Evolutionary conservation across 2,113 vertebrate genomes (phyloP).

Genomic region (Pycnonotus jocosus): DNA sequence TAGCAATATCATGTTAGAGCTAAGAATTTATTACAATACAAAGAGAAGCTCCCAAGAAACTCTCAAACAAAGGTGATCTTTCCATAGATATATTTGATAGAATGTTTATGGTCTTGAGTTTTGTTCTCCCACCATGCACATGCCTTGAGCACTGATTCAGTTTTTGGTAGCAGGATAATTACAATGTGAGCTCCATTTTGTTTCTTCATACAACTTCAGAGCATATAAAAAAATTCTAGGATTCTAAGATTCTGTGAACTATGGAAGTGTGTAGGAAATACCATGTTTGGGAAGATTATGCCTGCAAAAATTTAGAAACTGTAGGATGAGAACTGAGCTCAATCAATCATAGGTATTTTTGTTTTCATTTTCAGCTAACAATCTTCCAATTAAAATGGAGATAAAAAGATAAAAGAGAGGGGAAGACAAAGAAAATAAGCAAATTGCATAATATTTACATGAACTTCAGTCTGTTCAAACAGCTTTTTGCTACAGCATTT

Average conservation of each 20-base stretch:
- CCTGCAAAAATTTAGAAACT: not conserved
- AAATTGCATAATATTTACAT: not conserved
- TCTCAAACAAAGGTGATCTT: not conserved
- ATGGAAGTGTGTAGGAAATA: not conserved
- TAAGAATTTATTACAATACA: not conserved
- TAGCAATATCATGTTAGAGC: not conserved
- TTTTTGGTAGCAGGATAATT: not conserved
- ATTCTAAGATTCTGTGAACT: not conserved
- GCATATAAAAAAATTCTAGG: not conserved
- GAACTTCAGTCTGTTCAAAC: not conserved
- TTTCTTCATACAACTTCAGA: not conserved
- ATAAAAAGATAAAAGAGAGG: not conserved
- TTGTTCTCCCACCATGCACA: not conserved
- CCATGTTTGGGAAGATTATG: not conserved
- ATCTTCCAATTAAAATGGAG: not conserved
- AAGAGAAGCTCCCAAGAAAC: not conserved
- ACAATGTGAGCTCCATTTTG: not conserved
- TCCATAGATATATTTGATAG: rapidly evolving
- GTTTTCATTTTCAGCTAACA: not conserved
- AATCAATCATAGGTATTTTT: not conserved
- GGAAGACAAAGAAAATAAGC: not conserved
- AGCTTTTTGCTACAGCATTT: not conserved
- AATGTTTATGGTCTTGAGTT: not conserved
- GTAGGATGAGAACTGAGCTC: not conserved
- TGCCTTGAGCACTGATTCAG: not conserved